Base-by-base conservation (phyloP, 2,888 invertebrate species). In the Agrochola lychnidis region DNA sequence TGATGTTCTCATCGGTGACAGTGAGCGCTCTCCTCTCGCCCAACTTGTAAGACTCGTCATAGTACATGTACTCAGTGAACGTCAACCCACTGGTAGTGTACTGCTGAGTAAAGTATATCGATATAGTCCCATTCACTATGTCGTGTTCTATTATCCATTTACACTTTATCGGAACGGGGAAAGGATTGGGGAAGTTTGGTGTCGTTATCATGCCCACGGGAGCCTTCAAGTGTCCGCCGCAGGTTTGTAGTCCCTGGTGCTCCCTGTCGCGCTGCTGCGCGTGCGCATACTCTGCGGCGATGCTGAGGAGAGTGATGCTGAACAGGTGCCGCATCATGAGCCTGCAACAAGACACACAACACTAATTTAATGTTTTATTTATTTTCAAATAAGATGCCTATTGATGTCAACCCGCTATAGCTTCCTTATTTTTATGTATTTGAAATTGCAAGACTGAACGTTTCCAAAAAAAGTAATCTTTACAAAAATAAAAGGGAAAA, bases 81-180 rank as follows among this genome's bases (percentile, higher is more conserved):
- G 97, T 97, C 14, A 98, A 94, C 0, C 98, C 98, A 89, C 98
- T 98, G 87, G 98, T 97, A 63, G 98, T 98, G 96, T 98, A 99
- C 88, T 98, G 97, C 92, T 99, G 99, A 3, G 99, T 99, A 88
- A 99, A 97, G 92, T 99, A 99, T 84, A 99, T 97, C 85, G 98
- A 97, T 90, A 99, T 98, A 70, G 98, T 98, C 16, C 98, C 48
- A 98, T 98, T 93, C 77, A 97, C 97, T 83, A 98, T 98, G n/a
- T 98, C 98, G 91, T 98, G 98, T 79, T 96, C 94, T 91, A 99
- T 98, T 78, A 99, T 97, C 99, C 99, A 99, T 88, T 98, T 97
- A 93, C 99, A 99, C 87, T 97, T 97, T 81, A 99, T 98, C 25
- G 99, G 99, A 62, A 98, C 98, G 10, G 97, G 97, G 93, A 99